Evolutionary conservation across 2,888 invertebrate genomes (phyloP).

Genomic region (Geotrupes spiniger): DNA sequence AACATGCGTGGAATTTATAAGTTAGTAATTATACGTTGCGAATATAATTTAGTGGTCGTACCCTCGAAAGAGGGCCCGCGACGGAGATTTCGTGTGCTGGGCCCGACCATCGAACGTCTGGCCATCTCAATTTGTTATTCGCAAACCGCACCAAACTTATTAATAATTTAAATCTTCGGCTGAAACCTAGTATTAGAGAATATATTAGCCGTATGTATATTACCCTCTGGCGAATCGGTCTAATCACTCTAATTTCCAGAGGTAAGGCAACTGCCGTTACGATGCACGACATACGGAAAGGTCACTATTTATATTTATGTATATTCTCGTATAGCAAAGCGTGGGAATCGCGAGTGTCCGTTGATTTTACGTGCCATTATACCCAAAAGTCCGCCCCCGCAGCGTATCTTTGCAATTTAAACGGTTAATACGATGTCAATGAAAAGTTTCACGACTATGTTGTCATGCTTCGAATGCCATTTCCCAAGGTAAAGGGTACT

Average conservation of each 20-base stretch:
- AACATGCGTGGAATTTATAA: constrained; percentile 18
- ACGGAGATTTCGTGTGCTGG: constrained; percentile 1
- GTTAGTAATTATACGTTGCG: constrained; percentile 17
- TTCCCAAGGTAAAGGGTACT: constrained; percentile 10
- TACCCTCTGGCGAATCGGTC: constrained; percentile 11
- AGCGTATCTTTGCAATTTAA: constrained; percentile 22
- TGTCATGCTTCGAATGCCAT: constrained; percentile 11
- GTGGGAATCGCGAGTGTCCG: constrained; percentile 35
- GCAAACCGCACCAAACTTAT: background rate
- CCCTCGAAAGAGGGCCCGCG: background rate
- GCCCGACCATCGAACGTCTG: background rate
- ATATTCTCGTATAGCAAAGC: constrained; percentile 31
- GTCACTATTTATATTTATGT: constrained; percentile 42
- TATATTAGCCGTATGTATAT: constrained; percentile 5
- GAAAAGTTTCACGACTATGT: constrained; percentile 5
- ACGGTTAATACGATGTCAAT: constrained; percentile 14
- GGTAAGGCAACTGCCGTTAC: constrained; percentile 24
- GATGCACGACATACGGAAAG: constrained; percentile 34
- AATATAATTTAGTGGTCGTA: constrained; percentile 14
- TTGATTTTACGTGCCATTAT: constrained; percentile 33
- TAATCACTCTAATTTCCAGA: constrained; percentile 31
- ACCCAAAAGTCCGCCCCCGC: constrained; percentile 23
- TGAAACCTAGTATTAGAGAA: constrained; percentile 2
- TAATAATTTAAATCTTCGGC: background rate
- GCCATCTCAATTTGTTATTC: constrained; percentile 1